These are phyloP conservation scores for Tyto alba DNA, from an alignment of 2,113 vertebrate species.

Conservation along the genomic window DNA sequence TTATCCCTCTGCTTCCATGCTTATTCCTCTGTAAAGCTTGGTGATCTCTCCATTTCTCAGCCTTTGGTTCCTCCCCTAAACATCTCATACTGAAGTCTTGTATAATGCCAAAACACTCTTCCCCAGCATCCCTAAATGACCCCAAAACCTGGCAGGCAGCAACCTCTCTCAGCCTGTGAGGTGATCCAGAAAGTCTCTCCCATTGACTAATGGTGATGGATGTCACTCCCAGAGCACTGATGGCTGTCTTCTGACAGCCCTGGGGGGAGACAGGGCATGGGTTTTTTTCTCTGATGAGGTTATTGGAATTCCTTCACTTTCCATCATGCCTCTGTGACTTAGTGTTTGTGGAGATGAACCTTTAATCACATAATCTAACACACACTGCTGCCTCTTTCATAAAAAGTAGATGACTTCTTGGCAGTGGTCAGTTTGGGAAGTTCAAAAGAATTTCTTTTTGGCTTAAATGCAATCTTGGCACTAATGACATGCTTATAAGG, in stretches of 20 bases:
- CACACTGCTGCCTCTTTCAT: neutral
- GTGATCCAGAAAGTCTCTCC: neutral
- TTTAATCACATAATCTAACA: neutral
- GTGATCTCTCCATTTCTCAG: neutral
- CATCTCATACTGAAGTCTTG: neutral
- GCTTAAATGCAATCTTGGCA: neutral
- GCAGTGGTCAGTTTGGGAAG: neutral
- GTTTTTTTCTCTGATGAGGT: neutral
- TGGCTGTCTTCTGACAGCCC: neutral
- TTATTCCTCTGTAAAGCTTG: neutral
- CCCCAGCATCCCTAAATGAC: neutral
- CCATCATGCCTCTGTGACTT: neutral
- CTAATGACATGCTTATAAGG: neutral
- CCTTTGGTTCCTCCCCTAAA: neutral
- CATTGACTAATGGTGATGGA: neutral
- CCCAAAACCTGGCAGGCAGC: neutral
- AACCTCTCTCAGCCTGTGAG: neutral
- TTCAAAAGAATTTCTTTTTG: neutral
- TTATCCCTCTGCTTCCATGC: neutral
- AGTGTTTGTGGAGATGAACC: neutral
- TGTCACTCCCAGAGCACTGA: neutral
- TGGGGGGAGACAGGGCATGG: neutral
- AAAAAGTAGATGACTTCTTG: neutral
- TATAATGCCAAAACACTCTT: neutral
- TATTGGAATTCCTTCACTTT: neutral